A percentile compares a stretch with the other conserved stretches of the same genome.
phyloP scores from a whole-genome alignment of 1,140 invertebrate genomes.

The Drosophila navojoa region DNA sequence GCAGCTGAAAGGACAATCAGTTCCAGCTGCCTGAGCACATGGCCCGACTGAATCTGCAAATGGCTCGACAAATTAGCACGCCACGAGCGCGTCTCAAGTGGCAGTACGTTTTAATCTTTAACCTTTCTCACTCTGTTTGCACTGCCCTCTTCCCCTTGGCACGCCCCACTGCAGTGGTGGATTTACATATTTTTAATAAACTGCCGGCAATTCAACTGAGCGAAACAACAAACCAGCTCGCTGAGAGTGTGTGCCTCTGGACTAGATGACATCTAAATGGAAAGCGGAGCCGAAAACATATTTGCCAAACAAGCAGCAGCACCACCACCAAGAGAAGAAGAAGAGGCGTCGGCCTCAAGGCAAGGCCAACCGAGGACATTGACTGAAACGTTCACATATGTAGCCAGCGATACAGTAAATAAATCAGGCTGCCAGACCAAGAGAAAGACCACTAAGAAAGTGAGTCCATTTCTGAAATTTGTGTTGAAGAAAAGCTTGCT shows the following conservation, averaged over 20 bases:
- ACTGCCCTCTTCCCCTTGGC: not conserved
- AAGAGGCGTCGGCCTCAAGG: not conserved
- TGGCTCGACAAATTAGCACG: conserved; percentile 38
- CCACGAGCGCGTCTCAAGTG: conserved; percentile 22
- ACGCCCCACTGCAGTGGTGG: not conserved
- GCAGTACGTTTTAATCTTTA: conserved; percentile 36
- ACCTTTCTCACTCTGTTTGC: conserved; percentile 19
- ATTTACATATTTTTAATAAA: conserved; percentile 74
- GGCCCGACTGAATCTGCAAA: conserved; percentile 20
- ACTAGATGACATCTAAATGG: conserved; percentile 67
- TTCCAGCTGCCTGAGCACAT: conserved; percentile 36
- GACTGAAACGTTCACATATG: conserved; percentile 50
- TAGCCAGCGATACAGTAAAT: conserved; percentile 12
- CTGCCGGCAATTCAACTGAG: conserved; percentile 63
- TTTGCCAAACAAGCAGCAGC: conserved; percentile 62
- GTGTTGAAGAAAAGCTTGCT: too few species aligned
- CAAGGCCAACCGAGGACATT: not conserved
- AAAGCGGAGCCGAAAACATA: conserved; percentile 57
- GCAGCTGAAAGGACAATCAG: conserved; percentile 26
- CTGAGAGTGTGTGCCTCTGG: conserved; percentile 28
- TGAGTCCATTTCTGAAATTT: too few species aligned
- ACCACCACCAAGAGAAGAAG: too few species aligned
- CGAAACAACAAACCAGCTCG: conserved; percentile 13
- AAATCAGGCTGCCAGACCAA: too few species aligned
- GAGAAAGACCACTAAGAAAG: too few species aligned